Conservation (phyloP, 1,140 invertebrate species). For the Pomacea maculata region DNA sequence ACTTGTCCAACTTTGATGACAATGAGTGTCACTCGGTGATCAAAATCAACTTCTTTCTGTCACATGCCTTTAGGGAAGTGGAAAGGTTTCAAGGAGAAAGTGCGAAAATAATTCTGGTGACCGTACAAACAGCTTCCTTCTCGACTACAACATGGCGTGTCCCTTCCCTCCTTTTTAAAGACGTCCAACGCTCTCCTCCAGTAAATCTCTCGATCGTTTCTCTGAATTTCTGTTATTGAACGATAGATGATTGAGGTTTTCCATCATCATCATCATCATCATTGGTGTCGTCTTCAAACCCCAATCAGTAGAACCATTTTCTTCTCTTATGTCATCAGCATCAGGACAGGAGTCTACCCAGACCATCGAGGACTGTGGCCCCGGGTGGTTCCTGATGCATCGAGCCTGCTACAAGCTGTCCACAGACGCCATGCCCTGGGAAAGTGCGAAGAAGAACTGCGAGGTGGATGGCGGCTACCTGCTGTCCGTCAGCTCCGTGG, state of each 20-base stretch:
- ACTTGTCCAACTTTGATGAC: no score
- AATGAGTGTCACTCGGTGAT: no score
- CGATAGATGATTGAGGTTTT: background rate
- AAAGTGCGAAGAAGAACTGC: constrained; percentile 29
- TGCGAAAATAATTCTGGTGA: no score
- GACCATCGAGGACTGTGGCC: constrained; percentile 8
- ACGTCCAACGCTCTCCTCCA: background rate
- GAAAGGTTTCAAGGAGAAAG: no score
- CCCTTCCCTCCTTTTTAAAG: background rate
- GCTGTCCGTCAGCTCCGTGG: constrained; percentile 27
- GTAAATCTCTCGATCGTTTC: background rate
- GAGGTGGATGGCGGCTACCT: constrained; percentile 28
- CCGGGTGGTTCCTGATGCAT: constrained; percentile 26
- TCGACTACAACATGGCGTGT: background rate
- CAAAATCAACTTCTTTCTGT: background rate
- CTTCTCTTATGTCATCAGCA: background rate
- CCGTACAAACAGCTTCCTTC: no score
- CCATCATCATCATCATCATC: background rate
- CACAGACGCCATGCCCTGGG: constrained; percentile 21
- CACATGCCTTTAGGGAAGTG: background rate
- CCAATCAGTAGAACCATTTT: background rate
- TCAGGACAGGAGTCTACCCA: background rate
- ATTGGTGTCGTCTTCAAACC: background rate
- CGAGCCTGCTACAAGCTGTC: constrained; percentile 35
- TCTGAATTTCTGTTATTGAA: background rate